These are phyloP conservation scores for Mechanitis messenoides DNA, from an alignment of 2,888 invertebrate species.

Conservation along the genomic window DNA sequence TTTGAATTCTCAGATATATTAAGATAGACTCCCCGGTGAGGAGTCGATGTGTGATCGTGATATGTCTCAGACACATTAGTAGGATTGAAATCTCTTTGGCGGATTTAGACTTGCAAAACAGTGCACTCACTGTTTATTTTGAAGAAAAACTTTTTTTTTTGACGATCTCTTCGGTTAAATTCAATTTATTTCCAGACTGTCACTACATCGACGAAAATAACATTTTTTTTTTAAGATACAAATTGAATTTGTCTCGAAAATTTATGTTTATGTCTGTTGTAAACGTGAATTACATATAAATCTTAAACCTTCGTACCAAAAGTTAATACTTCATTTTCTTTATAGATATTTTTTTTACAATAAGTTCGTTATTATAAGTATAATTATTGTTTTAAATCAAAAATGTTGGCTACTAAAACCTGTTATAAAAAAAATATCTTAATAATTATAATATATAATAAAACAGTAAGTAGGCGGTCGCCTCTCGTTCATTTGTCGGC, in stretches of 20 bases:
- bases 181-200: constrained; percentile 28
- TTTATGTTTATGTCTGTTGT: constrained; percentile 7
- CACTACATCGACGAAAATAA: constrained; percentile 15
- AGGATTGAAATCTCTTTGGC: constrained; percentile 68
- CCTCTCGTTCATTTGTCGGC: constrained; percentile 45
- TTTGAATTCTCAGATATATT: constrained; percentile 20
- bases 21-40: constrained; percentile 12
- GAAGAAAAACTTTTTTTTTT: constrained; percentile 39
- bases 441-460: constrained; percentile 18
- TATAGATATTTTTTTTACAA: too few species aligned
- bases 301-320: not conserved
- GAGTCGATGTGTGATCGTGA: constrained; percentile 18
- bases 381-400: too few species aligned
- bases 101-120: constrained; percentile 72
- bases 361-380: too few species aligned
- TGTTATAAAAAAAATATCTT: not conserved
- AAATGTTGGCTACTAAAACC: too few species aligned
- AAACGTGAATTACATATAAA: constrained; percentile 4
- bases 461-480: constrained; percentile 26
- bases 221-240: constrained; percentile 4
- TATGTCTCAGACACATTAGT: constrained; percentile 62
- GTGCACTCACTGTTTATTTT: constrained; percentile 61
- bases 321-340: not conserved
- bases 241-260: constrained; percentile 23
- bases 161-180: constrained; percentile 24